These are phyloP conservation scores for Tipula confusa DNA, from an alignment of 2,888 invertebrate genomes.

Conservation along the genomic window DNA sequence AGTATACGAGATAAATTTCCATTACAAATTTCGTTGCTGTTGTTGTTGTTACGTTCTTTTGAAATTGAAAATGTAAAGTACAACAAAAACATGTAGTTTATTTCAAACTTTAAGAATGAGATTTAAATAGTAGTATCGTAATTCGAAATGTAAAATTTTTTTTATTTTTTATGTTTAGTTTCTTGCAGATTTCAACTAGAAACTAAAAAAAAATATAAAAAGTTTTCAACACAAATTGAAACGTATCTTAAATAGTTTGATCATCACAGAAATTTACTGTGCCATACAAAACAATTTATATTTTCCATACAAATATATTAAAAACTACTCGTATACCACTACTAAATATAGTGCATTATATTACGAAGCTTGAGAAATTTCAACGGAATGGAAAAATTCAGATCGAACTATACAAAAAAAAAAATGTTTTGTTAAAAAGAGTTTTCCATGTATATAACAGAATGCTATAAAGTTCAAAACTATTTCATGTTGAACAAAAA, in stretches of 20 bases:
- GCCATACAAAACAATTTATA: too few species aligned
- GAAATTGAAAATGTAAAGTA: background rate
- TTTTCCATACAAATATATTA: too few species aligned
- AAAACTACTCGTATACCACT: background rate
- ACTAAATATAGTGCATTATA: background rate
- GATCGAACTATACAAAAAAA: background rate
- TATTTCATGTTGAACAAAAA: background rate
- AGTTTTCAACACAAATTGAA: background rate
- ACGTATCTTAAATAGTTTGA: conserved; percentile 12
- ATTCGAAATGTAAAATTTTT: background rate
- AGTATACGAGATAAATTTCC: background rate
- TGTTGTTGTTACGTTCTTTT: background rate
- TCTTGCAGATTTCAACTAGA: background rate
- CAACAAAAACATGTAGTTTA: background rate
- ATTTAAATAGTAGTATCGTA: background rate
- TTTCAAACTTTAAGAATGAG: background rate
- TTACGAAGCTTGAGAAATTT: background rate
- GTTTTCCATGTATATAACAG: background rate
- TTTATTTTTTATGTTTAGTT: background rate
- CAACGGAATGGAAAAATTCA: background rate
- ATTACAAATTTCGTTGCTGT: background rate
- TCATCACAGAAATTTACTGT: background rate
- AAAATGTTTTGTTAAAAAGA: background rate
- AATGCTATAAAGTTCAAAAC: background rate
- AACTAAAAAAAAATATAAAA: background rate